Evolutionary conservation across 1,140 invertebrate genomes (phyloP), one percentile per base, ranked within the genome.

Genomic region (Drosophila tani): DNA sequence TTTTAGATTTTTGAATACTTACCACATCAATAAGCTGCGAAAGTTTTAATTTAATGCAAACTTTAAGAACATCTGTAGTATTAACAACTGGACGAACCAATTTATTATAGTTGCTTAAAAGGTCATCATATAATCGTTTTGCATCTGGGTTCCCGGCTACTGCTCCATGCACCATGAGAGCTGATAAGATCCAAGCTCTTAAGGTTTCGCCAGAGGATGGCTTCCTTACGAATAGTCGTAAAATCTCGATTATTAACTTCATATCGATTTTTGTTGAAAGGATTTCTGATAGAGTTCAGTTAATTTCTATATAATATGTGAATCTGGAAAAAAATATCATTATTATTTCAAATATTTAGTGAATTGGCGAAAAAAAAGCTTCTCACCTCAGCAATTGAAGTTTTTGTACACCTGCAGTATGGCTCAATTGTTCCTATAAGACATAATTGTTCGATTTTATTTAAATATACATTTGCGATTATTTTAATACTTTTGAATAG

Each of bases 11-110:
- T 5, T 14, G 38, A 15, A 21, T 38, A 95, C 97, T 96, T 94
- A 98, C 97, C 94, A 98, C 97, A 94, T 98, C 97, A 91, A 98
- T 98, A 91, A 98, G 96, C 93, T 98, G 98, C 47, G 97, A 98
- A 58, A 98, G 95, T 93, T 98, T 98, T 82, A 98, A 95, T 94
- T 98, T 98, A 94, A 98, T 98, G 93, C 96, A 97, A 93, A 98
- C 97, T 83, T 97, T 97, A 79, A 98, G 95, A 59, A 97, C 97
- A 94, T 98, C 97, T 76, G 96, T 97, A 74, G 97, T 97, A 93
- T 98, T 98, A 93, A 97, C 95, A 53, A 98, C 97, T 41, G 97
- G 97, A 65, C 98, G 95, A 79, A 98, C 97, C 87, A 98, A 94
- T 94, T 98, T 98, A 94, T 98, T 98, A 94, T 98, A 98, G 93